These are phyloP conservation scores for Eilema depressum DNA, from an alignment of 2,888 invertebrate genomes.

Conservation along the genomic window DNA sequence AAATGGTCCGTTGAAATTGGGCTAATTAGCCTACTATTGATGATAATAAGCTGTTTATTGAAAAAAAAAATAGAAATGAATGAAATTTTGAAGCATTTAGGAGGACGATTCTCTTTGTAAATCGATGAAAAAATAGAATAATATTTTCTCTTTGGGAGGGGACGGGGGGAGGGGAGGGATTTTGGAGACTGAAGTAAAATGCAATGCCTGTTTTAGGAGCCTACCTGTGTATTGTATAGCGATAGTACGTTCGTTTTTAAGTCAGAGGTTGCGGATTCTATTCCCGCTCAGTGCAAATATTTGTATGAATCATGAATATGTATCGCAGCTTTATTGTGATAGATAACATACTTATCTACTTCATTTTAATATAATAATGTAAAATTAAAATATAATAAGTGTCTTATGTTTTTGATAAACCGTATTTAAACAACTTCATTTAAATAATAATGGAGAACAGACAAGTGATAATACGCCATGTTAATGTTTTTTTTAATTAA, in stretches of 20 bases:
- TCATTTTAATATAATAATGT: background rate
- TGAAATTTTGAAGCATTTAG: too few species aligned
- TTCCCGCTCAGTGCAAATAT: background rate
- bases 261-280: background rate
- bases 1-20: background rate
- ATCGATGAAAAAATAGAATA: too few species aligned
- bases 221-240: too few species aligned
- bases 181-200: too few species aligned
- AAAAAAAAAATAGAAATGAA: too few species aligned
- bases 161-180: too few species aligned
- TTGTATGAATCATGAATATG: too few species aligned
- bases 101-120: too few species aligned
- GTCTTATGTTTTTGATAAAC: background rate
- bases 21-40: background rate
- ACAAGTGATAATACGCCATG: background rate
- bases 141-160: too few species aligned
- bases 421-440: background rate
- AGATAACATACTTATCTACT: background rate
- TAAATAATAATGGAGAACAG: background rate
- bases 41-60: too few species aligned
- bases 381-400: background rate
- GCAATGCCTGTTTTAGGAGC: too few species aligned
- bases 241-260: too few species aligned
- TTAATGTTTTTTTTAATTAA: background rate
- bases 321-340: background rate